Percentiles rank a stretch among this genome's conserved stretches.
Conservation (phyloP, 2,797 vertebrate genomes). For the Percopsis omiscomaycus region DNA sequence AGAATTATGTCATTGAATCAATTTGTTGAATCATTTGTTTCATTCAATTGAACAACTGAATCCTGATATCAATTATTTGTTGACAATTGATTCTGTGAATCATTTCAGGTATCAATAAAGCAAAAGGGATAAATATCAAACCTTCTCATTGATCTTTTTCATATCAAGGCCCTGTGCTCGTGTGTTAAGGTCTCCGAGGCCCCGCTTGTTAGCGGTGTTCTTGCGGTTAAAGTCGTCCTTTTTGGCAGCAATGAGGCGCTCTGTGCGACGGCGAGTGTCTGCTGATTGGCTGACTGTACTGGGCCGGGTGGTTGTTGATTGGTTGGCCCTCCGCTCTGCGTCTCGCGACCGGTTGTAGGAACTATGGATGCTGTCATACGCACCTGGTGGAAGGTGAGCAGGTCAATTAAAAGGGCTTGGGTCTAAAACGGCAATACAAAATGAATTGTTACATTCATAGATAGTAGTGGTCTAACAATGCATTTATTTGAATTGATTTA, state of each 20-base stretch:
- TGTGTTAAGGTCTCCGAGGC: constrained; percentile 79
- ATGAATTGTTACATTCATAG: not conserved
- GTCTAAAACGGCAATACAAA: no score
- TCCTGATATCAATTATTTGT: no score
- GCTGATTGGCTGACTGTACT: constrained; percentile 85
- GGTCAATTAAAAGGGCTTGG: not conserved
- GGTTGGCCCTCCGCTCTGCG: constrained; percentile 82
- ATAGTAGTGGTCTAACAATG: not conserved
- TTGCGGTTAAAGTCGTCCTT: constrained; percentile 88
- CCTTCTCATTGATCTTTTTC: constrained; percentile 91
- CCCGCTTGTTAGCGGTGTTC: constrained; percentile 84
- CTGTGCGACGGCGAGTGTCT: constrained; percentile 79
- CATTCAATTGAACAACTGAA: no score
- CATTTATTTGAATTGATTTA: not conserved
- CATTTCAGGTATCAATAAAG: not conserved
- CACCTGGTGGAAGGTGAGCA: constrained; percentile 75
- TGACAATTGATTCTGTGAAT: no score
- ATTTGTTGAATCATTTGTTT: no score
- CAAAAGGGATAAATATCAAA: constrained; percentile 54
- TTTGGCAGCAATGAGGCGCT: constrained; percentile 79
- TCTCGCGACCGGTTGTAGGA: constrained; percentile 83
- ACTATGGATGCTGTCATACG: constrained; percentile 89
- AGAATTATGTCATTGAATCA: not conserved
- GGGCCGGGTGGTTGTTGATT: constrained; percentile 76
- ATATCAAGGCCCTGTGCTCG: constrained; percentile 78